A percentile compares a stretch with the other conserved stretches of the same genome.
phyloP scores from a whole-genome alignment of 2,888 invertebrate genomes.

The Apomyelois bistriatella region DNA sequence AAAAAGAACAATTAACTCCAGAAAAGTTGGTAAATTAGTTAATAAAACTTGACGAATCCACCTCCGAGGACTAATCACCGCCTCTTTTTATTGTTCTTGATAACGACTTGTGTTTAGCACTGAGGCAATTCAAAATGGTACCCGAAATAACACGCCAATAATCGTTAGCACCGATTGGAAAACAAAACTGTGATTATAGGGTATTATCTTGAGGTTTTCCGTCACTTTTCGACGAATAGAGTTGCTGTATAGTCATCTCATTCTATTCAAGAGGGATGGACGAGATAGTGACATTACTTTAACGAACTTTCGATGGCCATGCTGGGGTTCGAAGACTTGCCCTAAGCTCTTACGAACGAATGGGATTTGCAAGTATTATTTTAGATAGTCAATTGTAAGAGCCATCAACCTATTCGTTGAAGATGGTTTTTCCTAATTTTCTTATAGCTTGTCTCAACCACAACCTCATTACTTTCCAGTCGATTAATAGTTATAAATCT shows the following conservation, averaged over 20 bases:
- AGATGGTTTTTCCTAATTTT: too few species aligned
- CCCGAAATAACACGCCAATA: constrained; percentile 83
- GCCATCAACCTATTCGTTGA: background rate
- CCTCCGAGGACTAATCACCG: constrained; percentile 48
- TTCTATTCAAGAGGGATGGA: constrained; percentile 55
- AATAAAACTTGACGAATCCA: constrained; percentile 26
- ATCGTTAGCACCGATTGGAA: constrained; percentile 84
- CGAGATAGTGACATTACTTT: constrained; percentile 74
- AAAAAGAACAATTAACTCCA: constrained; percentile 8
- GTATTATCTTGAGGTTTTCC: constrained; percentile 57
- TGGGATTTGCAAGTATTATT: constrained; percentile 14
- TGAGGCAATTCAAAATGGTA: constrained; percentile 77
- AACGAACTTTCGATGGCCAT: constrained; percentile 77
- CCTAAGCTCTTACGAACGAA: constrained; percentile 12
- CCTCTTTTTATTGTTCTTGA: constrained; percentile 69
- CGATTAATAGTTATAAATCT: too few species aligned
- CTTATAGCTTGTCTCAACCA: too few species aligned
- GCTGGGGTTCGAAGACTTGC: constrained; percentile 34
- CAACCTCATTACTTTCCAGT: too few species aligned
- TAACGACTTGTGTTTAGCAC: constrained; percentile 73
- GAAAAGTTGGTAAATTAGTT: constrained; percentile 1
- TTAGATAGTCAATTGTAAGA: constrained; percentile 1
- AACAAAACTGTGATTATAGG: constrained; percentile 84
- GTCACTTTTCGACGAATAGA: constrained; percentile 42
- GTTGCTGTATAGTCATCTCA: constrained; percentile 43